Percentiles rank a stretch among this genome's conserved stretches.
Evolutionary conservation across 2,888 invertebrate species (phyloP).

Genomic region (Apocheima hispidaria): DNA sequence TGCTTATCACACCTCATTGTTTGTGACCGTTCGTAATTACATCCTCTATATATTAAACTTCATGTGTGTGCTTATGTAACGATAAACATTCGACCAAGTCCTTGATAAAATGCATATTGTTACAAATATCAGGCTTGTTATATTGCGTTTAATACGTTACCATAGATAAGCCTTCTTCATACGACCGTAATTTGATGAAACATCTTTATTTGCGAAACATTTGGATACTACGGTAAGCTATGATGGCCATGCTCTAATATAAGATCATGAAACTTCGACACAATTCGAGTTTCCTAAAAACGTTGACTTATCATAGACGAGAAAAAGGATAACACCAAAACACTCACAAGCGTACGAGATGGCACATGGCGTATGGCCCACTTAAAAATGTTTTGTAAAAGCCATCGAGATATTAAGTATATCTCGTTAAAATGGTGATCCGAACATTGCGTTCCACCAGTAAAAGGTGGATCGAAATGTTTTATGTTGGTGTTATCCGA

Average conservation of each 20-base stretch:
- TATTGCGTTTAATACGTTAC: not conserved
- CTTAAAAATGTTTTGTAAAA: slow-evolving; percentile 6
- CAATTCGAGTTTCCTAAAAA: too few species aligned
- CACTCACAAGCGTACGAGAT: too few species aligned
- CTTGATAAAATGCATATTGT: slow-evolving; percentile 39
- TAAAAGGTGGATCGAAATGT: too few species aligned
- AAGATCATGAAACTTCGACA: too few species aligned
- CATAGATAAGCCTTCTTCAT: slow-evolving; percentile 4
- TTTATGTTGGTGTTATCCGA: too few species aligned
- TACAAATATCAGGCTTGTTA: not conserved
- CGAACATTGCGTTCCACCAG: too few species aligned
- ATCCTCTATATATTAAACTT: slow-evolving; percentile 76
- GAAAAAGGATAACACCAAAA: not conserved
- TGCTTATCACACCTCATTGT: slow-evolving; percentile 82
- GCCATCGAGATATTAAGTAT: too few species aligned
- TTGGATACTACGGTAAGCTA: too few species aligned
- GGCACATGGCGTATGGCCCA: not conserved
- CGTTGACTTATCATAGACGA: not conserved
- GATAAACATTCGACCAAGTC: slow-evolving; percentile 52
- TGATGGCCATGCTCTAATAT: too few species aligned
- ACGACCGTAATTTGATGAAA: not conserved
- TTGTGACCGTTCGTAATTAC: slow-evolving; percentile 74
- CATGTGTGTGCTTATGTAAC: slow-evolving; percentile 56
- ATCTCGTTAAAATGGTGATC: too few species aligned
- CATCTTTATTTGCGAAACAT: too few species aligned